Evolutionary conservation across 2,797 vertebrate species (phyloP).

Genomic region (Remorina albescens): DNA sequence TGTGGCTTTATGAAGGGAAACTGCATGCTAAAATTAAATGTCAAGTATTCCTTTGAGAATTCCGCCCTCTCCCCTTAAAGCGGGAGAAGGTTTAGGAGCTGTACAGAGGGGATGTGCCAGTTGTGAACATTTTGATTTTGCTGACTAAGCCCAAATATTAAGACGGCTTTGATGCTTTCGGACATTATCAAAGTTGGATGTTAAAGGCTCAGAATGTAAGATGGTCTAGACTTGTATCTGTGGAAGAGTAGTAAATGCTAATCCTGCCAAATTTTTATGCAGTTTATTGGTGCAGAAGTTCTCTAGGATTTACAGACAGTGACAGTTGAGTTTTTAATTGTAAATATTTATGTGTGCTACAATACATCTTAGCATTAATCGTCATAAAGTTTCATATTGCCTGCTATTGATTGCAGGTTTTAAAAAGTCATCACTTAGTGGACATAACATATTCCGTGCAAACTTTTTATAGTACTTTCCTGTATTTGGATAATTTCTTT

Average conservation of each 20-base stretch:
- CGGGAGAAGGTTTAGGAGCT: constrained; percentile 15
- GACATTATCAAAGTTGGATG: not conserved
- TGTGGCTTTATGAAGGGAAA: constrained; percentile 31
- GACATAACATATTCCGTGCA: not conserved
- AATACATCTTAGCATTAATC: not conserved
- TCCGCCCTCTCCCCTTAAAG: not conserved
- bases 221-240: not conserved
- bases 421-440: not conserved
- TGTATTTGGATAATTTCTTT: not conserved
- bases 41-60: constrained; percentile 55
- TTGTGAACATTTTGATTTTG: constrained; percentile 24
- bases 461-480: not conserved
- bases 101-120: constrained; percentile 14
- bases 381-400: not conserved
- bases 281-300: not conserved
- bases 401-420: not conserved
- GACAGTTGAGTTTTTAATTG: not conserved
- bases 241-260: not conserved
- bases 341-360: not conserved
- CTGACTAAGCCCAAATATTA: constrained; percentile 29
- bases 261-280: not conserved
- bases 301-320: not conserved
- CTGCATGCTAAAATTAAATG: constrained; percentile 43
- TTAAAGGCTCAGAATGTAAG: not conserved
- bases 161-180: not conserved